A percentile compares a stretch with the other conserved stretches of the same genome.
phyloP scores from a whole-genome alignment of 2,888 invertebrate genomes.

The Dynastes grantii region DNA sequence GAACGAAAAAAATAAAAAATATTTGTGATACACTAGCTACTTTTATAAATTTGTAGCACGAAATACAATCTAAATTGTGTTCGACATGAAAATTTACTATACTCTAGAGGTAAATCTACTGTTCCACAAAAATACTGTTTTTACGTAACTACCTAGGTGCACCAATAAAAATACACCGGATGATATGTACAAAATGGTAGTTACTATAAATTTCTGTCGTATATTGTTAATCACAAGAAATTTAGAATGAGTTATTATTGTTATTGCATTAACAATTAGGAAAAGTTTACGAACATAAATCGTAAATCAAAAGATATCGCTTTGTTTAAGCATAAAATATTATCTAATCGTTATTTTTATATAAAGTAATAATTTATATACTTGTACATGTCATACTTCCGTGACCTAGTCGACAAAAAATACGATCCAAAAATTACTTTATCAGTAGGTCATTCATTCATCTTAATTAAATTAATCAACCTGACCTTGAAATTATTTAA shows the following conservation, averaged over 20 bases:
- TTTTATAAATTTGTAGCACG: too few relatives aligned
- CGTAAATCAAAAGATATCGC: neutral
- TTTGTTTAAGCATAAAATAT: slow-evolving; percentile 6
- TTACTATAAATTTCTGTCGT: too few relatives aligned
- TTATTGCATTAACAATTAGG: neutral
- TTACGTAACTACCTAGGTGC: too few relatives aligned
- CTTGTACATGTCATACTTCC: slow-evolving; percentile 14
- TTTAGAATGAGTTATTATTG: neutral
- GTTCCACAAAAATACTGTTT: too few relatives aligned
- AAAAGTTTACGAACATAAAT: neutral
- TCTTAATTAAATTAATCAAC: slow-evolving; percentile 27
- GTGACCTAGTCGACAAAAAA: slow-evolving; percentile 7
- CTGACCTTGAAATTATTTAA: slow-evolving; percentile 10
- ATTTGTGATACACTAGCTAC: too few relatives aligned
- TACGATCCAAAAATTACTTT: neutral
- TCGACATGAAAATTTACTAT: too few relatives aligned
- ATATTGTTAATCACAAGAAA: too few relatives aligned
- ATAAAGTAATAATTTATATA: slow-evolving; percentile 17
- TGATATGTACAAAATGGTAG: too few relatives aligned
- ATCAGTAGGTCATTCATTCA: slow-evolving; percentile 24
- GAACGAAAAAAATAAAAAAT: too few relatives aligned
- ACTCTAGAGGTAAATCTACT: too few relatives aligned
- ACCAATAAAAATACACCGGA: too few relatives aligned
- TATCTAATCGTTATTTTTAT: slow-evolving; percentile 20
- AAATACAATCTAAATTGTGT: too few relatives aligned